Evolutionary conservation across 2,113 vertebrate genomes (phyloP).

Genomic region (Cynopterus brachyotis): DNA sequence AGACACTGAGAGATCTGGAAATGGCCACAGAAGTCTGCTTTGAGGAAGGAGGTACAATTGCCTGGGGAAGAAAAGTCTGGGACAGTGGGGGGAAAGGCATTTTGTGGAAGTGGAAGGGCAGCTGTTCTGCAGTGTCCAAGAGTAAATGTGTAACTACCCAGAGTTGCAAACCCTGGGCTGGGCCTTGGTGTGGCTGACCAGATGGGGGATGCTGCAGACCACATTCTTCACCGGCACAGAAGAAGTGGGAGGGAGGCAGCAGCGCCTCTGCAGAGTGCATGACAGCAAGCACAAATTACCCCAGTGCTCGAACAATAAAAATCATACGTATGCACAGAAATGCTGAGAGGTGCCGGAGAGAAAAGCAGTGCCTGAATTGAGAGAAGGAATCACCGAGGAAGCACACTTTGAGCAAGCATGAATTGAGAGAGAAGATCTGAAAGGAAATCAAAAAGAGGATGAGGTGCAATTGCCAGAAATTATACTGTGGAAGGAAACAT

Average conservation of each 20-base stretch:
- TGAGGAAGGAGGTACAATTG: not conserved
- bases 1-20: not conserved
- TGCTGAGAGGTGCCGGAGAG: not conserved
- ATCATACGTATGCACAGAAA: not conserved
- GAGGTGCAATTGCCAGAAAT: not conserved
- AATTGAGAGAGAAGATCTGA: not conserved
- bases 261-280: not conserved
- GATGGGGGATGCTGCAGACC: not conserved
- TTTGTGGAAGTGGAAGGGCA: not conserved
- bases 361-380: not conserved
- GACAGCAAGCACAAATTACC: not conserved
- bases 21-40: not conserved
- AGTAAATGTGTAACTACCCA: not conserved
- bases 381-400: not conserved
- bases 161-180: not conserved
- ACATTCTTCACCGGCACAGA: not conserved
- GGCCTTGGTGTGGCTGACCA: not conserved
- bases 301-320: no score
- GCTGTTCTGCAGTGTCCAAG: not conserved
- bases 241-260: not conserved
- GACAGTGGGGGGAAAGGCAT: not conserved
- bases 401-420: rapidly evolving
- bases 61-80: not conserved
- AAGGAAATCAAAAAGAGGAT: not conserved
- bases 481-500: not conserved